phyloP scores from a whole-genome alignment of 2,797 vertebrate species.

The Poecilia gillii region DNA sequence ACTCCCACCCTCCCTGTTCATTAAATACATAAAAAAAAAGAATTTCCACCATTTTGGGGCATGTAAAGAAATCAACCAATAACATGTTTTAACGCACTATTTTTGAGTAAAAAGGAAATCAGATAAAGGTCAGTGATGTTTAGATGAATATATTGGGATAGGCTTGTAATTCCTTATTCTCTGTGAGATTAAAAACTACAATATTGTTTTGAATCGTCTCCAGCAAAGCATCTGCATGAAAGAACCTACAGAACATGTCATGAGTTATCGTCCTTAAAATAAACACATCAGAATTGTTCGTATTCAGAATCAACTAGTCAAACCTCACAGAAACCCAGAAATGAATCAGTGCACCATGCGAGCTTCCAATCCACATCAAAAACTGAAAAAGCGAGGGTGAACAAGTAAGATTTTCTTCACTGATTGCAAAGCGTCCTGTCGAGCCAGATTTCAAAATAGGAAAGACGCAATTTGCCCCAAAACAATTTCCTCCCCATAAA shows the following conservation, averaged over 20 bases:
- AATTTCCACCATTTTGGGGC: neutral
- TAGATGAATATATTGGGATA: neutral
- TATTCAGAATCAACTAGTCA: neutral
- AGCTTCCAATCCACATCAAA: conserved; percentile 42
- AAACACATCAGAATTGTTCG: neutral
- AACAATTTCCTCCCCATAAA: conserved; percentile 39
- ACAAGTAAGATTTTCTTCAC: conserved; percentile 35
- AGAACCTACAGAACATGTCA: neutral
- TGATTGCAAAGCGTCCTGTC: conserved; percentile 36
- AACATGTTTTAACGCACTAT: neutral
- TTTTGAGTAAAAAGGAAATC: neutral
- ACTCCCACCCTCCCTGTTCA: neutral
- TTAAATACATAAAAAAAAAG: neutral
- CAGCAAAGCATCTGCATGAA: neutral
- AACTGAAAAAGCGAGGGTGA: conserved; percentile 37
- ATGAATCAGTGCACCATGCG: neutral
- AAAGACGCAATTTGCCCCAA: conserved; percentile 4
- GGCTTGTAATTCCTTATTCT: neutral
- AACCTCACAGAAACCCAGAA: neutral
- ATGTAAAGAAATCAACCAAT: neutral
- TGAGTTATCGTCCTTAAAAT: neutral
- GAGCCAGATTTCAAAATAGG: conserved; percentile 25
- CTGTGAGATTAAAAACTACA: neutral
- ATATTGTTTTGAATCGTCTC: too few species aligned
- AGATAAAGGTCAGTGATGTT: neutral